Evolutionary conservation across 2,888 invertebrate genomes (phyloP).

Genomic region (Mimachlamys varia): DNA sequence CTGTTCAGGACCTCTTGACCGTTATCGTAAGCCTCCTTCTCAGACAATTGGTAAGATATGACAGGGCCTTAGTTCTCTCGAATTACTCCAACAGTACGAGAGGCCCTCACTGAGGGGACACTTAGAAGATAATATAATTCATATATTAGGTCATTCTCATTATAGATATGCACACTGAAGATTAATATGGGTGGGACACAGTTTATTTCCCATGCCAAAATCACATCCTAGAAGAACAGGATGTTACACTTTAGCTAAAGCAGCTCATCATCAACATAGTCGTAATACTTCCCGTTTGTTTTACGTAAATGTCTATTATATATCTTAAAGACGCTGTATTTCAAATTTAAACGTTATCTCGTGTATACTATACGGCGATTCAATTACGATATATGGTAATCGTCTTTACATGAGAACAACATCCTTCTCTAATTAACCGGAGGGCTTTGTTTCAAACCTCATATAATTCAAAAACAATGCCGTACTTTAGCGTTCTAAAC

Average conservation of each 20-base stretch:
- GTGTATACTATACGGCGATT: not conserved
- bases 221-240: not conserved
- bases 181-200: not conserved
- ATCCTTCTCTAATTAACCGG: not conserved
- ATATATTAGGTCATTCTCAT: not conserved
- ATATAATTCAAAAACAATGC: not conserved
- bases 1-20: not conserved
- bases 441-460: not conserved
- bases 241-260: not conserved
- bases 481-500: not conserved
- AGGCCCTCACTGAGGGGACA: not conserved
- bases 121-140: not conserved
- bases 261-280: not conserved
- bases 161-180: not conserved
- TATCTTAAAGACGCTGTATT: not conserved
- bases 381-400: not conserved
- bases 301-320: not conserved
- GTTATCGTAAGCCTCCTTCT: constrained; percentile 7
- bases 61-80: not conserved
- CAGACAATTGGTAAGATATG: not conserved
- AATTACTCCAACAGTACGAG: not conserved
- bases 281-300: not conserved
- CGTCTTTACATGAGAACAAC: not conserved
- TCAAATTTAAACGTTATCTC: not conserved
- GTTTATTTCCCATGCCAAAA: not conserved